These are phyloP conservation scores for Opisthocomus hoazin DNA, from an alignment of 2,113 vertebrate genomes.

Conservation along the genomic window DNA sequence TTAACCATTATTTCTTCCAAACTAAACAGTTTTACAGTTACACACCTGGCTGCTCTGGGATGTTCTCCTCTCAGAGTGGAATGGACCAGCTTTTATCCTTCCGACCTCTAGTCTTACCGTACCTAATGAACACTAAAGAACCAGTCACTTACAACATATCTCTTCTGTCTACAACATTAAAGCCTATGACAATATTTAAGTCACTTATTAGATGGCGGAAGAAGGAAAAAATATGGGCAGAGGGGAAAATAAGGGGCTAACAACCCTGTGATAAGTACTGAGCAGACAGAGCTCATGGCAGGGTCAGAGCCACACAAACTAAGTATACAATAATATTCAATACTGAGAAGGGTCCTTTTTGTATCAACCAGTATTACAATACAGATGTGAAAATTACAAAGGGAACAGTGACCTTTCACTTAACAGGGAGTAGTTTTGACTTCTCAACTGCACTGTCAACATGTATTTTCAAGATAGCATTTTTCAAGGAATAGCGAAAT, in stretches of 20 bases:
- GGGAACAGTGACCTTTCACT: no score
- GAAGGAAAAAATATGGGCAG: neutral
- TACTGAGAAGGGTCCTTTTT: neutral
- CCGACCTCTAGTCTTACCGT: constrained; percentile 89
- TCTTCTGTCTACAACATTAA: neutral
- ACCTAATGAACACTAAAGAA: constrained; percentile 86
- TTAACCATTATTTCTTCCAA: neutral
- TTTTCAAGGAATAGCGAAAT: neutral
- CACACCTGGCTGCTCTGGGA: constrained; percentile 91
- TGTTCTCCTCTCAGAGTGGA: constrained; percentile 89
- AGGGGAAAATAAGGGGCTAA: neutral
- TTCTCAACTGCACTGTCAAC: neutral
- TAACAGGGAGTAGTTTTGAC: neutral
- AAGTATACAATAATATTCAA: neutral
- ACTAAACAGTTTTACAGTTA: neutral
- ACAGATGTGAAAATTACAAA: neutral
- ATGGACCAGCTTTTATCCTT: constrained; percentile 89
- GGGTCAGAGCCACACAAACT: neutral
- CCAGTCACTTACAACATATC: neutral
- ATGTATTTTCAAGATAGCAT: neutral
- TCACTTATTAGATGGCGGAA: neutral
- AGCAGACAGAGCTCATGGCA: neutral
- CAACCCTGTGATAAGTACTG: neutral
- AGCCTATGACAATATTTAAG: neutral
- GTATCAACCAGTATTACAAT: neutral